Conservation (phyloP, 1,140 invertebrate species). For the Samia ricini region DNA sequence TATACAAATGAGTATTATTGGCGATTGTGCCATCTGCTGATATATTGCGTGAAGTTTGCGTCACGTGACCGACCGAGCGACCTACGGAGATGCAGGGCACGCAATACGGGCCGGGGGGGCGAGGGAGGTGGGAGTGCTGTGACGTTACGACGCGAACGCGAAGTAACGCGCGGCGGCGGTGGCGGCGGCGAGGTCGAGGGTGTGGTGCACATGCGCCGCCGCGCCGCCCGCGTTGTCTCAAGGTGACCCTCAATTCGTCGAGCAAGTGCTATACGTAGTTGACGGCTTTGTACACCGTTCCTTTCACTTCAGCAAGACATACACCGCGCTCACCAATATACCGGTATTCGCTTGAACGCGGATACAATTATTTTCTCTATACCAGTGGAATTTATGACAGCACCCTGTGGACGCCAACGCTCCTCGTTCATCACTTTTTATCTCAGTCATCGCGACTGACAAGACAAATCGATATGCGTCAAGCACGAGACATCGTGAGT, state of each 20-base stretch:
- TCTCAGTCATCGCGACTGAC: slow-evolving; percentile 67
- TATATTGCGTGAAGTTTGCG: slow-evolving; percentile 41
- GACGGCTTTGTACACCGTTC: slow-evolving; percentile 46
- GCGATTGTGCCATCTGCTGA: background rate
- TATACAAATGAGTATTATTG: background rate
- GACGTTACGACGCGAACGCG: slow-evolving; percentile 44
- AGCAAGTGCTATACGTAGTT: slow-evolving; percentile 49
- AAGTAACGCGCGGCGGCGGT: slow-evolving; percentile 42
- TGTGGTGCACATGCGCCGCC: slow-evolving; percentile 72
- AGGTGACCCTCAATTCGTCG: slow-evolving; percentile 64
- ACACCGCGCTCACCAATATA: slow-evolving; percentile 36
- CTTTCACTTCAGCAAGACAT: slow-evolving; percentile 67
- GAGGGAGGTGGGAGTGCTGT: slow-evolving; percentile 28
- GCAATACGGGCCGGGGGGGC: slow-evolving; percentile 23
- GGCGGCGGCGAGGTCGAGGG: slow-evolving; percentile 48
- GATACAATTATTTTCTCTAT: slow-evolving; percentile 46
- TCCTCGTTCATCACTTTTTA: slow-evolving; percentile 71
- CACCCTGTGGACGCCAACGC: slow-evolving; percentile 72
- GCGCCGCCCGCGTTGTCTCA: slow-evolving; percentile 46
- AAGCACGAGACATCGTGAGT: slow-evolving; percentile 70
- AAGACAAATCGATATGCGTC: slow-evolving; percentile 74
- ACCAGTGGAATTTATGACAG: slow-evolving; percentile 64
- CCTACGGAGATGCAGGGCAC: slow-evolving; percentile 8
- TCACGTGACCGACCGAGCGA: slow-evolving; percentile 43
- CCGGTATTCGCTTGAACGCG: slow-evolving; percentile 57